These are phyloP conservation scores for Oryzias dopingdopingensis DNA, from an alignment of 2,797 vertebrate genomes.

Conservation along the genomic window DNA sequence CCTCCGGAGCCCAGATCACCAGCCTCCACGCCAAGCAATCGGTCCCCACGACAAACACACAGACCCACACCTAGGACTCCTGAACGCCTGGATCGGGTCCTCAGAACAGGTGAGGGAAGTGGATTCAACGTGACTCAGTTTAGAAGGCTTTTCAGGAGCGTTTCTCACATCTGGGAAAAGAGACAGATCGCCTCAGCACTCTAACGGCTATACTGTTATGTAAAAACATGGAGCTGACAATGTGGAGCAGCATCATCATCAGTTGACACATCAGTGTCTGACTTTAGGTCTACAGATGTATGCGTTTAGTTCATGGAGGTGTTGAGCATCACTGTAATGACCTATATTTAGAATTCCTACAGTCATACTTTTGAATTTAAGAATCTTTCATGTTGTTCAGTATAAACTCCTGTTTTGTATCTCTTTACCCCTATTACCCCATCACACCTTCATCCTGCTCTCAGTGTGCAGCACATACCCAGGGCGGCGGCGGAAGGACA, in stretches of 20 bases:
- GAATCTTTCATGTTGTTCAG: background rate
- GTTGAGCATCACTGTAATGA: conserved; percentile 4
- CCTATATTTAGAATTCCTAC: background rate
- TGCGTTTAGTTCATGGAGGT: conserved; percentile 17
- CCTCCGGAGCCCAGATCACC: conserved; percentile 91
- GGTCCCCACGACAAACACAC: conserved; percentile 88
- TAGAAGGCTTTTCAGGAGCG: background rate
- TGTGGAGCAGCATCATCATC: conserved; percentile 6
- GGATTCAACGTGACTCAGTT: background rate
- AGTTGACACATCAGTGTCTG: conserved; percentile 23
- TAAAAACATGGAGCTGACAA: conserved; percentile 12
- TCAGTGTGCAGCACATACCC: conserved; percentile 93
- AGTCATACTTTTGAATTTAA: background rate
- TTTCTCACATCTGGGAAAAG: background rate
- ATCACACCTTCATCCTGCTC: conserved; percentile 22
- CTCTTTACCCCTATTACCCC: background rate
- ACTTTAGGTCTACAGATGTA: conserved; percentile 1
- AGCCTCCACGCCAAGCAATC: conserved; percentile 86
- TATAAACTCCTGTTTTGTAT: background rate
- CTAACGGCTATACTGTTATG: conserved; percentile 6
- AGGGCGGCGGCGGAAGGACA: conserved; percentile 84
- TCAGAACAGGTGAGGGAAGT: conserved; percentile 84
- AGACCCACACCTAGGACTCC: conserved; percentile 82
- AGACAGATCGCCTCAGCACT: conserved; percentile 9
- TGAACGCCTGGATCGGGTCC: conserved; percentile 88